Evolutionary conservation across 2,113 vertebrate species (phyloP).

Genomic region (Sceloporus tristichus): DNA sequence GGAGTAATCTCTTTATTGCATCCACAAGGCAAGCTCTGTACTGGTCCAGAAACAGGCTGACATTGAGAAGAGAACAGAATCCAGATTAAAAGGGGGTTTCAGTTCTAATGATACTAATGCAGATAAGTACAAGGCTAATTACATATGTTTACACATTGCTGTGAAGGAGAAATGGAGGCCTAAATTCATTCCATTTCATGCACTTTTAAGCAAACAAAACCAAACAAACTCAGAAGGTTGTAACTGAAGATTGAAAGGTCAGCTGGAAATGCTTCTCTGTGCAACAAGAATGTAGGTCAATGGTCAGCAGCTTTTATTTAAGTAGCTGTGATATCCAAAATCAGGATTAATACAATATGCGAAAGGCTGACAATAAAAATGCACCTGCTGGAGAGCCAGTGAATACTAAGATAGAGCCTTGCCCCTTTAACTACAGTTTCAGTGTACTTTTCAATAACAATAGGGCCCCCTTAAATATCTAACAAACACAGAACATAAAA

Average conservation of each 20-base stretch:
- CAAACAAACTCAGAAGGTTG: constrained; percentile 3
- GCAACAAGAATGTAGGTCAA: constrained; percentile 40
- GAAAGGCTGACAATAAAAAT: constrained; percentile 31
- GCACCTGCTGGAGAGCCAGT: accelerated
- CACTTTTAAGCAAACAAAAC: constrained; percentile 47
- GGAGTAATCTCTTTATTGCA: constrained; percentile 98
- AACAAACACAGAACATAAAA: neutral
- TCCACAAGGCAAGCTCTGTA: constrained; percentile 97
- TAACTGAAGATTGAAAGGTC: constrained; percentile 28
- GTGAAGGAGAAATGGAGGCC: constrained; percentile 68
- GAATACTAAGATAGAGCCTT: neutral
- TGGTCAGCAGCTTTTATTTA: neutral
- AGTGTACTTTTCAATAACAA: neutral
- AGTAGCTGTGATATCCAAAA: constrained; percentile 37
- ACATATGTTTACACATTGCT: constrained; percentile 70
- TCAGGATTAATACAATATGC: constrained; percentile 20
- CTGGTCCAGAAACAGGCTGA: constrained; percentile 98
- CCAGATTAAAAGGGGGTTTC: constrained; percentile 83
- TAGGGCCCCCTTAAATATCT: neutral
- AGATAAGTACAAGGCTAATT: constrained; percentile 79
- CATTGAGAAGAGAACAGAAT: constrained; percentile 82
- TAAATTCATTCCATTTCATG: constrained; percentile 49
- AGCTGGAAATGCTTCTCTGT: neutral
- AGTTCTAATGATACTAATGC: constrained; percentile 79
- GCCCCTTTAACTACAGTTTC: neutral